Percentiles rank a stretch among this genome's conserved stretches.
Evolutionary conservation across 2,888 invertebrate genomes (phyloP).

Genomic region (Catotricha subobsoleta): DNA sequence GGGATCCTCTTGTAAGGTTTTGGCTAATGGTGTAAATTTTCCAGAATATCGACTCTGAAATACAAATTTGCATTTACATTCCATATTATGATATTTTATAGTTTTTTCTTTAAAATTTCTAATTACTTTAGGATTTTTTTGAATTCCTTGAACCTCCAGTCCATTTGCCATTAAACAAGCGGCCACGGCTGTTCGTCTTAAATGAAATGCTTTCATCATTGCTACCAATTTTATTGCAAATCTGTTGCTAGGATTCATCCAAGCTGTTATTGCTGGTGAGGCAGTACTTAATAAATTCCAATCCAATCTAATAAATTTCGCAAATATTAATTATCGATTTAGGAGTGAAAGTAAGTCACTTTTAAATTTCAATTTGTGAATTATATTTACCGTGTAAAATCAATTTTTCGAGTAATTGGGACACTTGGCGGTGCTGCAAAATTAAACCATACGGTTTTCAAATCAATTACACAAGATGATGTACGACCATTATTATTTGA

Average conservation of each 20-base stretch:
- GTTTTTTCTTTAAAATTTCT: constrained; percentile 6
- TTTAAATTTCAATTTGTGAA: too few relatives aligned
- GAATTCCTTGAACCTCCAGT: constrained; percentile 68
- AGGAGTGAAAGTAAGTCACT: background rate
- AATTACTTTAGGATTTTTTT: constrained; percentile 57
- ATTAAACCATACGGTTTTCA: constrained; percentile 89
- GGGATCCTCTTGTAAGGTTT: constrained; percentile 86
- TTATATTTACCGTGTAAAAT: constrained; percentile 62
- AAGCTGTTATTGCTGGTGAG: constrained; percentile 90
- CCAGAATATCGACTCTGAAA: constrained; percentile 67
- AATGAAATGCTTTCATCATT: constrained; percentile 60
- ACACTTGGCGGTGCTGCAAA: constrained; percentile 93
- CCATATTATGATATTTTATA: background rate
- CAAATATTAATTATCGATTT: constrained; percentile 3
- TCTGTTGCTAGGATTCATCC: constrained; percentile 92
- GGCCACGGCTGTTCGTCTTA: constrained; percentile 67
- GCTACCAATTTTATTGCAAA: constrained; percentile 70
- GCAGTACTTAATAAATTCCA: constrained; percentile 94
- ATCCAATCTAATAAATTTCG: constrained; percentile 46
- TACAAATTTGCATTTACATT: constrained; percentile 6
- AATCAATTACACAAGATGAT: constrained; percentile 71
- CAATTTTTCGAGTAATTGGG: constrained; percentile 84
- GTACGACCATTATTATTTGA: constrained; percentile 46
- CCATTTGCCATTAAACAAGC: constrained; percentile 93
- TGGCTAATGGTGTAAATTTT: constrained; percentile 69